Percentiles rank a stretch among this genome's conserved stretches.
Evolutionary conservation across 2,888 invertebrate genomes (phyloP).

Genomic region (Hirudinaria manillensis): DNA sequence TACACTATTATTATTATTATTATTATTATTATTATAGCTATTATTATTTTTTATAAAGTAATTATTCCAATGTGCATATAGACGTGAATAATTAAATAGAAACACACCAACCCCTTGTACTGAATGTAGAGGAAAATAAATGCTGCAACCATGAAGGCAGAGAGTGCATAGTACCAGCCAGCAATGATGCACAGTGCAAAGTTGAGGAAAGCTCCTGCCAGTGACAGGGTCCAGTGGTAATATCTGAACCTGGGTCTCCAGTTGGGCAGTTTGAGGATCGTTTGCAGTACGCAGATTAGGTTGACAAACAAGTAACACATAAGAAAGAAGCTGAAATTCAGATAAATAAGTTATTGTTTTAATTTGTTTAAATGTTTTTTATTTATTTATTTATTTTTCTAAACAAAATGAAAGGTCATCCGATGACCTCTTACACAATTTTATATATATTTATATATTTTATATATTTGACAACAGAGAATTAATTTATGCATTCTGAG

Average conservation of each 20-base stretch:
- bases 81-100: not conserved
- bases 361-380: not conserved
- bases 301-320: conserved; percentile 99
- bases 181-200: conserved; percentile 44
- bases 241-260: conserved; percentile 95
- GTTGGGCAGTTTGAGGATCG: conserved; percentile 77
- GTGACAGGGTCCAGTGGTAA: conserved; percentile 73
- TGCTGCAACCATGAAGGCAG: conserved; percentile 42
- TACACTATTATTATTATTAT: not conserved
- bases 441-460: too few species aligned
- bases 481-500: too few species aligned
- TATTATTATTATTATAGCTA: not conserved
- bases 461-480: too few species aligned
- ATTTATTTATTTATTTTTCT: not conserved
- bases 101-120: conserved; percentile 42
- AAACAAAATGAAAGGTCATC: too few species aligned
- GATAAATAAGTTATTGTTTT: conserved; percentile 7
- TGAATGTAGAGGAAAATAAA: conserved; percentile 46
- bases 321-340: conserved; percentile 70
- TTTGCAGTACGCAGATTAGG: conserved; percentile 91
- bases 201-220: conserved; percentile 44
- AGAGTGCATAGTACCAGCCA: conserved; percentile 45
- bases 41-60: not conserved
- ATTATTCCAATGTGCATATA: not conserved
- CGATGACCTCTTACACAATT: too few species aligned